phyloP scores from a whole-genome alignment of 2,888 invertebrate species.

The Lacanobia wlatinum region DNA sequence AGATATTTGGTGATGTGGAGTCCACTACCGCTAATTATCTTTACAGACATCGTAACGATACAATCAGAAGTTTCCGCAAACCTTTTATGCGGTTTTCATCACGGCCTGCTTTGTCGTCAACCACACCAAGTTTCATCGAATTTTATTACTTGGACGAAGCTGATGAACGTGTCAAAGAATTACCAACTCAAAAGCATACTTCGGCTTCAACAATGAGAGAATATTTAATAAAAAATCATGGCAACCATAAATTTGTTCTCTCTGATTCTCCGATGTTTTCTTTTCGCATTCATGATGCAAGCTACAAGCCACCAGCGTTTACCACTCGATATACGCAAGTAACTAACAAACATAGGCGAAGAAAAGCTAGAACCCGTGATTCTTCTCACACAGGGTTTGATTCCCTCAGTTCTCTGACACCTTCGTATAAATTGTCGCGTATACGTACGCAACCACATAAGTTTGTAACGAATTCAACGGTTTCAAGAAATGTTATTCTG shows the following conservation, averaged over 20 bases:
- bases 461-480: background rate
- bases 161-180: slow-evolving; percentile 62
- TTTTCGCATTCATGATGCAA: slow-evolving; percentile 65
- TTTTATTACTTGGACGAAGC: slow-evolving; percentile 84
- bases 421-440: slow-evolving; percentile 32
- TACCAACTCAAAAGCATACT: slow-evolving; percentile 21
- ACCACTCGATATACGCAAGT: slow-evolving; percentile 44
- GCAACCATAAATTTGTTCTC: slow-evolving; percentile 40
- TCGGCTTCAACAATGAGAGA: slow-evolving; percentile 16
- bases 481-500: background rate
- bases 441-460: background rate
- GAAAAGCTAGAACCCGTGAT: slow-evolving; percentile 41
- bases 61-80: slow-evolving; percentile 30
- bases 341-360: slow-evolving; percentile 36
- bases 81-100: slow-evolving; percentile 41
- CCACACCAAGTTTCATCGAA: slow-evolving; percentile 83
- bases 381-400: slow-evolving; percentile 53
- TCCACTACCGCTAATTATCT: slow-evolving; percentile 53
- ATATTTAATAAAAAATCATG: slow-evolving; percentile 31
- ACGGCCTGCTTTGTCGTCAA: slow-evolving; percentile 31
- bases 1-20: slow-evolving; percentile 72
- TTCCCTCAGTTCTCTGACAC: slow-evolving; percentile 32
- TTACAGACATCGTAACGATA: slow-evolving; percentile 32
- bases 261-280: slow-evolving; percentile 65
- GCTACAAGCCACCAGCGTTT: slow-evolving; percentile 37